A percentile compares a stretch with the other conserved stretches of the same genome.
These are phyloP conservation scores for Hypomecis punctinalis DNA, from an alignment of 2,888 invertebrate genomes.

Conservation along the genomic window DNA sequence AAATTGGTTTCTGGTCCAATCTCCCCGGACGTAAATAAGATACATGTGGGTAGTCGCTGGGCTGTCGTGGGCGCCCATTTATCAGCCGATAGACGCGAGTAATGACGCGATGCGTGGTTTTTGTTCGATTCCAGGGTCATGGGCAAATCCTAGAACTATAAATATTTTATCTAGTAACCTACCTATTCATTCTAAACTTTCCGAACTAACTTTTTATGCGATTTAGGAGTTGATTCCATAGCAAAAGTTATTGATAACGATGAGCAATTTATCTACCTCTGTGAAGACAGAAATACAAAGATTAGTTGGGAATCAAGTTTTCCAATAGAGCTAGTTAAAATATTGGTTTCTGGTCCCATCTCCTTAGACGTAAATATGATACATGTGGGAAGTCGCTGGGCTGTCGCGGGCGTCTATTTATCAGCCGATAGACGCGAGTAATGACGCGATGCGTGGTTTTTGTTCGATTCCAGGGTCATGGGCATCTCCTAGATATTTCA, in stretches of 20 bases:
- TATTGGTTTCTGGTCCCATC: conserved; percentile 14
- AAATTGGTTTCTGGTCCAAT: conserved; percentile 15
- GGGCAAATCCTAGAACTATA: too few relatives aligned
- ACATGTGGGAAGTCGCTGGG: conserved; percentile 7
- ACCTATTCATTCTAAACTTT: too few relatives aligned
- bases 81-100: conserved; percentile 18
- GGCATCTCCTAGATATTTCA: too few relatives aligned
- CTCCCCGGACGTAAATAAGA: conserved; percentile 19
- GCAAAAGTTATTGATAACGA: too few relatives aligned
- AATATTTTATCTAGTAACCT: too few relatives aligned
- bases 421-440: conserved; percentile 19
- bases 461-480: too few relatives aligned
- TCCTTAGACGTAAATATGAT: conserved; percentile 18
- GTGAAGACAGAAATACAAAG: too few relatives aligned
- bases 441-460: conserved; percentile 17
- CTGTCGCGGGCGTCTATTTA: conserved; percentile 11
- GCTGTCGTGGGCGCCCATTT: conserved; percentile 9
- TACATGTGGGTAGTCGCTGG: conserved; percentile 8
- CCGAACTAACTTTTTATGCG: too few relatives aligned
- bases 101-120: conserved; percentile 17
- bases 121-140: background rate
- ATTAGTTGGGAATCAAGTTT: too few relatives aligned
- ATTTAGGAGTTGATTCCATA: too few relatives aligned
- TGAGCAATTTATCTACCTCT: too few relatives aligned
- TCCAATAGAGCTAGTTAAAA: too few relatives aligned